phyloP scores from a whole-genome alignment of 2,797 vertebrate genomes.

The Phoeniculus purpureus region DNA sequence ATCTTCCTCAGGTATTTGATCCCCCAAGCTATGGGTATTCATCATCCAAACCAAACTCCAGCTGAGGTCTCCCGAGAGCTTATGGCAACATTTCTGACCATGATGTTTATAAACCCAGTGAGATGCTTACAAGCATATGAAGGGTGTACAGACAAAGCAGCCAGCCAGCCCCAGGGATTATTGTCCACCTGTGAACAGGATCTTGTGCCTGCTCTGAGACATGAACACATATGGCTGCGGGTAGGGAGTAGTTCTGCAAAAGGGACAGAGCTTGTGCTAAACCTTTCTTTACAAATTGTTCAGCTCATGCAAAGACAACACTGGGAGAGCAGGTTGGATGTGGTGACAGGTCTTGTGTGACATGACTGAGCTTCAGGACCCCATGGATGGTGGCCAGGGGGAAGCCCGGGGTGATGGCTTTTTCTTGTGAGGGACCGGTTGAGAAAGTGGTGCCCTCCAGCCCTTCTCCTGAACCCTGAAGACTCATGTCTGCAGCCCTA shows the following conservation, averaged over 20 bases:
- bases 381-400: not conserved
- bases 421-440: not conserved
- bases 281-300: not conserved
- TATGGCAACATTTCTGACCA: not conserved
- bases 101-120: fast-evolving
- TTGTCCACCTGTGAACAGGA: not conserved
- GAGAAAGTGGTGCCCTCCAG: not conserved
- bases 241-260: not conserved
- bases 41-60: not conserved
- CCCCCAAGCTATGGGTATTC: fast-evolving
- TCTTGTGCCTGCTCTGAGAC: fast-evolving
- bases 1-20: not conserved
- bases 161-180: not conserved
- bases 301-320: not conserved
- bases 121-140: fast-evolving
- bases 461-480: not conserved
- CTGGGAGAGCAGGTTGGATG: not conserved
- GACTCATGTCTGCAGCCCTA: not conserved
- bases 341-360: not conserved
- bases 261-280: not conserved
- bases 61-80: not conserved
- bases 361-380: not conserved
- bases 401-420: fast-evolving
- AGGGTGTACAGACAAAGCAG: fast-evolving
- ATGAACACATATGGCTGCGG: fast-evolving